Base-by-base conservation (phyloP, 2,113 vertebrate species). In the Bambusicola thoracicus region DNA sequence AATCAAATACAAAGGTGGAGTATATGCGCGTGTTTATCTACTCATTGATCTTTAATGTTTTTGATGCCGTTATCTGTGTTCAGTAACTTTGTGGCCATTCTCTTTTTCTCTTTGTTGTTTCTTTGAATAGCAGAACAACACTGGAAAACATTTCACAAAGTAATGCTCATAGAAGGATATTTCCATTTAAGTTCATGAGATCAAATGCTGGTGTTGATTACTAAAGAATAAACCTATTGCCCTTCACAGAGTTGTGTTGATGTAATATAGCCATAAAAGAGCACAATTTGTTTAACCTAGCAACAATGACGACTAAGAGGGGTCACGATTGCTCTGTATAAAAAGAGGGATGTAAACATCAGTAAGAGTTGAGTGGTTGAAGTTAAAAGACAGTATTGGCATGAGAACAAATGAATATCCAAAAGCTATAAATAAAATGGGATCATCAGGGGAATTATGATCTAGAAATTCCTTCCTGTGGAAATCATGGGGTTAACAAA, bases 181-280 rank as follows among this genome's bases (percentile, higher is more conserved):
- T 94, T 95, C 82, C 53, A 75, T 90, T 91, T 65, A 88, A 93
- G 91, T 86, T 95, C 73, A 81, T 84, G 89, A 94, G 90, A 94
- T 94, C 91, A 96, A 94, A 94, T 89, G 65, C 82, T 94, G 85
- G 89, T 84, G 94, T 96, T 95, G 94, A 81, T 97, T 95, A 96
- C 90, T 88, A 68, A 94, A 94, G 85, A 81, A 70, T 81, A 95
- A 97, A 94, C 91, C 81, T 89, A 75, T 81, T 97, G 94, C 90
- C 93, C 89, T 96, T 79, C 48, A 21, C 43, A 2, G 80, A 53
- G 51, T 51, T 91, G 65, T 91, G 85, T 94, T 95, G 94, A 95
- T 94, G 90, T 91, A 94, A 92, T 72, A 61, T 41, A 94, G 84
- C 77, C 89, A 61, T 93, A 92, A 90, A 96, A 93, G 85, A 90